Evolutionary conservation across 2,797 vertebrate genomes (phyloP).

Genomic region (Trematomus bernacchii): DNA sequence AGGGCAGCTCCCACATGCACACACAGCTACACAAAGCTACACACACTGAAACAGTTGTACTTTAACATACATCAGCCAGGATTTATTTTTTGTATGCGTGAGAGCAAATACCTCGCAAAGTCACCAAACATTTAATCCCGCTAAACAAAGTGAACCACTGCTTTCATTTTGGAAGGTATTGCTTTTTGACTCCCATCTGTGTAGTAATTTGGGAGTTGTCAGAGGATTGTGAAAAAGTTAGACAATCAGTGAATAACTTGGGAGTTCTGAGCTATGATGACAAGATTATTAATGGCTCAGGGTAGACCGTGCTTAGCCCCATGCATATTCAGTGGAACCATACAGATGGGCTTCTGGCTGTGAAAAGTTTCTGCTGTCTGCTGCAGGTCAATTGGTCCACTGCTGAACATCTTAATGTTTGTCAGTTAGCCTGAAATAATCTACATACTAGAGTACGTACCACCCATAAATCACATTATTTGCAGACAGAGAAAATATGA

Average conservation of each 20-base stretch:
- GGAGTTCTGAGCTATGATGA: slow-evolving; percentile 92
- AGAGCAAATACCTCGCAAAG: slow-evolving; percentile 75
- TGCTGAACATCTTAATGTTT: slow-evolving; percentile 47
- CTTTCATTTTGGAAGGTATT: slow-evolving; percentile 81
- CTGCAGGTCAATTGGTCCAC: slow-evolving; percentile 62
- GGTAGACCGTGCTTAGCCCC: slow-evolving; percentile 89
- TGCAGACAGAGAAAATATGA: background rate
- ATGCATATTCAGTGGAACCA: slow-evolving; percentile 94
- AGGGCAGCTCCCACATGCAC: slow-evolving; percentile 87
- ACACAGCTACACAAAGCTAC: slow-evolving; percentile 43
- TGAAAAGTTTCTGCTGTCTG: slow-evolving; percentile 73
- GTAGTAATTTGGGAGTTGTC: slow-evolving; percentile 29
- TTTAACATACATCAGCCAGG: slow-evolving; percentile 80
- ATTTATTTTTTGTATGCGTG: slow-evolving; percentile 77
- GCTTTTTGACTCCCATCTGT: slow-evolving; percentile 40
- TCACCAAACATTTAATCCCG: slow-evolving; percentile 86
- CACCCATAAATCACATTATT: background rate
- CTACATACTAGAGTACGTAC: background rate
- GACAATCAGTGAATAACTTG: slow-evolving; percentile 79
- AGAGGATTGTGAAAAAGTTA: slow-evolving; percentile 71
- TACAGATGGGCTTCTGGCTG: slow-evolving; percentile 91
- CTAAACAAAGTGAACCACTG: slow-evolving; percentile 67
- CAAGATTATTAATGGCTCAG: slow-evolving; percentile 97
- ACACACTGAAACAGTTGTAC: slow-evolving; percentile 67
- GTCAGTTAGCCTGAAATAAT: slow-evolving; percentile 20